Evolutionary conservation across 2,888 invertebrate species (phyloP), one percentile per base, ranked within the genome.

Genomic region (Cheilosia vernalis): DNA sequence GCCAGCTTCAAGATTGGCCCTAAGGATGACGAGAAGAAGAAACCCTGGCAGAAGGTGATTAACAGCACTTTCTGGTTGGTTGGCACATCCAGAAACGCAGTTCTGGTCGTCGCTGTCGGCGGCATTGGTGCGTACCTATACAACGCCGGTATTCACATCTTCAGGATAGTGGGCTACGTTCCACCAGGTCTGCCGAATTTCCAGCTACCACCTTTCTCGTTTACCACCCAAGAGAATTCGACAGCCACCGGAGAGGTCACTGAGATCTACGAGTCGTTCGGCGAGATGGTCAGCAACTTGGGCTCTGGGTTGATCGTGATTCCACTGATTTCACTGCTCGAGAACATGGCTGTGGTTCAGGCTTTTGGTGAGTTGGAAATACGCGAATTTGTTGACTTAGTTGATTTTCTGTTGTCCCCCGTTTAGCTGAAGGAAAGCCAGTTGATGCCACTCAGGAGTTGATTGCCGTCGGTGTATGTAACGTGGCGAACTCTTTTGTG

Each of bases 371-470:
- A 87, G 90, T 87, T 24, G 7, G 5, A 47, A 47, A 47, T 1
- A 56, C 21, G 0, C 17, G 30, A 33, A 9, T 10, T 30, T 10
- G 40, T 5, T 33, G 24, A 6, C 9, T 17, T 4, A 19, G 17
- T 49, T n/a, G 1, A 42, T 15, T 60, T 30, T 30, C 0, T n/a
- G 15, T 33, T 24, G 0, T 2, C 9, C 30, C 15, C 9, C 30
- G 15, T 21, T 30, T 87, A 94, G 94, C 95, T 15, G 95, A 95
- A 90, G 96, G 97, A 33, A 95, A 95, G 90, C 94, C 96, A 58
- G 95, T 98, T 66, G 97, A 98, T 92, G 97, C 98, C 37, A 98
- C 97, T 42, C 98, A 98, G 92, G 98, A 98, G 93, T 94, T 98
- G 89, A 94, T 98, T 86, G 97, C 98, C 5, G 94, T 98, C 51